Conservation (phyloP, 2,888 invertebrate species). For the Rotaria macrura region DNA sequence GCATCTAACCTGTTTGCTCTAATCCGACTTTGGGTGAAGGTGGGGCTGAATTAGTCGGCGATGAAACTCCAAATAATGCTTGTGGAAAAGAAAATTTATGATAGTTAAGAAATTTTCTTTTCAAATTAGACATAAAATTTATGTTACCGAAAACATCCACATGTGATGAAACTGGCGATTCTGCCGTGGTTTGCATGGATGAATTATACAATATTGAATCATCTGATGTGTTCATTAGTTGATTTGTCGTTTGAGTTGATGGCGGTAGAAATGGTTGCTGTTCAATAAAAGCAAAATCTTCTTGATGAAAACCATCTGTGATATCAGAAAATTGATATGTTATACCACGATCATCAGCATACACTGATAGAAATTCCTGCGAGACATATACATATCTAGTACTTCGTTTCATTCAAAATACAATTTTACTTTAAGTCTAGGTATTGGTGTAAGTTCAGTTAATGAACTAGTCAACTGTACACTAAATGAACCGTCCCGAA, state of each 20-base stretch:
- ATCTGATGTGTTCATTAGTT: not conserved
- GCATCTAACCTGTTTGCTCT: not conserved
- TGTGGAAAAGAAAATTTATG: too few species aligned
- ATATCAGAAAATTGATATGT: not conserved
- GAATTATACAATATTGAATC: not conserved
- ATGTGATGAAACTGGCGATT: not conserved
- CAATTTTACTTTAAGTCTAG: not conserved
- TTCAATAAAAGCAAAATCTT: not conserved
- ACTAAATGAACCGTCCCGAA: constrained; percentile 11
- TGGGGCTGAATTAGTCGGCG: not conserved
- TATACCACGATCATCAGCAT: not conserved
- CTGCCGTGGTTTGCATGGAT: not conserved
- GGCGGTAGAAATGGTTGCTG: not conserved
- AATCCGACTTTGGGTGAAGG: not conserved
- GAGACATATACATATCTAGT: too few species aligned
- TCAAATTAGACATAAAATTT: not conserved
- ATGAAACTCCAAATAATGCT: not conserved
- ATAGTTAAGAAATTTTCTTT: too few species aligned
- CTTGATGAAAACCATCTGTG: not conserved
- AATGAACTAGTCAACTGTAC: not conserved
- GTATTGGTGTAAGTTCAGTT: not conserved
- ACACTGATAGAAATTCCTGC: not conserved
- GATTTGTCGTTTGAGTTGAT: not conserved
- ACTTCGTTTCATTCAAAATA: not conserved
- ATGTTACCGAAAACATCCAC: not conserved